Evolutionary conservation across 2,888 invertebrate species (phyloP), one percentile per base, ranked within the genome.

Genomic region (Mesodorylaimus sp.): DNA sequence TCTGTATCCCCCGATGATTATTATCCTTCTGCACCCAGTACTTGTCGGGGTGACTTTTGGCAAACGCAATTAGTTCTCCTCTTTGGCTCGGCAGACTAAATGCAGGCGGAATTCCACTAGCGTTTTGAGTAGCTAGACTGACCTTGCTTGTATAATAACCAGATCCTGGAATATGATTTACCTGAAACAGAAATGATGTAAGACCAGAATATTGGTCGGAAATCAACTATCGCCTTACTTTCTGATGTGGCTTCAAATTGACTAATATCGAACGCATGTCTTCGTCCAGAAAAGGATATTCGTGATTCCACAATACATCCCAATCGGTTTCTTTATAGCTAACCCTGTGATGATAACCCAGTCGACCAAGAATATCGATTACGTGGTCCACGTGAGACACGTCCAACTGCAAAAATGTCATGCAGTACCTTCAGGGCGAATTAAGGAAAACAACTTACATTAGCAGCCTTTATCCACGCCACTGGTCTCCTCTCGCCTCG

Each of bases 151-250:
- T 88, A 47, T 93, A 78, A 63, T 76, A 87, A 0, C 91, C 91
- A 41, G 83, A 83, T 0, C 91, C 93, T 0, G 93, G 93, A 59
- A 88, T 81, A 65, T 93, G 89, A 65, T 95, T 95, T 0, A 93
- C 79, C 71, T 72, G 57, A 2, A 62, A 55, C 45, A 52, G 52
- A 42, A 50, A 51, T 47, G 48, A 43, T 49, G 19, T 37, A 32
- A 27, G 47, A 48, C 21, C 38, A 45, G 24, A 29, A 26, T 26
- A 13, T 24, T 19, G 24, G n/a, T n/a, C n/a, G n/a, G n/a, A n/a
- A n/a, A n/a, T n/a, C n/a, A n/a, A n/a, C n/a, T n/a, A n/a, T n/a
- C n/a, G n/a, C n/a, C n/a, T 51, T 57, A 73, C 73, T 66, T 74
- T 78, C 65, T 89, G 87, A 64, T 81, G 73, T 0, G 76, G 69